A percentile compares a stretch with the other conserved stretches of the same genome.
phyloP scores from a whole-genome alignment of 2,113 vertebrate species.

The Panthera tigris region DNA sequence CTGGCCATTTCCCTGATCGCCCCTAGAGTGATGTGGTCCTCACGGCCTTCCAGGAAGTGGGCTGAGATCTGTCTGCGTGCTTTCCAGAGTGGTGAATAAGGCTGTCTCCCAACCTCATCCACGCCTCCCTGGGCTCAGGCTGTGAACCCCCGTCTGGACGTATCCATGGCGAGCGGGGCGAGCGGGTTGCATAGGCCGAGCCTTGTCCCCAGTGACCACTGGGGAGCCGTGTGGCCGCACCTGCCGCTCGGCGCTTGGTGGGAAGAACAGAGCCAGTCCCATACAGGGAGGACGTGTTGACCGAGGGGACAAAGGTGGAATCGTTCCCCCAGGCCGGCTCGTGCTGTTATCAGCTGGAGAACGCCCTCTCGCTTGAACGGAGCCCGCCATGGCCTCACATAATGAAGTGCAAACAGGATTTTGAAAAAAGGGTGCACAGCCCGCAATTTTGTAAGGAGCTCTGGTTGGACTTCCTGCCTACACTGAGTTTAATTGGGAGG shows the following conservation, averaged over 20 bases:
- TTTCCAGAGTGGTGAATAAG: background rate
- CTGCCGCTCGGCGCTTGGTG: background rate
- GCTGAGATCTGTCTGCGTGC: accelerated
- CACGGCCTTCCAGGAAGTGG: background rate
- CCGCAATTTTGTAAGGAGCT: accelerated
- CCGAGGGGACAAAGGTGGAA: accelerated
- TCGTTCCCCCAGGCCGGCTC: accelerated
- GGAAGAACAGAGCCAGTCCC: accelerated
- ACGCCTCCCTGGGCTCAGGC: accelerated
- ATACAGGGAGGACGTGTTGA: accelerated
- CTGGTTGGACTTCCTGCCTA: background rate
- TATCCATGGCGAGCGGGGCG: background rate
- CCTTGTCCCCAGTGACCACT: background rate
- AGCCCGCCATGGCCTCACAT: accelerated
- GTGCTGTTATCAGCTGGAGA: background rate
- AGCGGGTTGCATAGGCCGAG: background rate
- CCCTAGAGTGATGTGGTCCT: accelerated
- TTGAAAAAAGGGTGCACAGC: background rate
- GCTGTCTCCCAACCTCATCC: too few species aligned
- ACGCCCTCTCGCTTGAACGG: accelerated
- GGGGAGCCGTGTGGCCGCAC: accelerated
- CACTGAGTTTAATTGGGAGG: accelerated
- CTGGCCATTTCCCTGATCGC: too few species aligned
- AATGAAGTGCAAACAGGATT: accelerated
- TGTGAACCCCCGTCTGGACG: accelerated